These are phyloP conservation scores for Helicoverpa assulta DNA, from an alignment of 2,888 invertebrate genomes.

Conservation along the genomic window DNA sequence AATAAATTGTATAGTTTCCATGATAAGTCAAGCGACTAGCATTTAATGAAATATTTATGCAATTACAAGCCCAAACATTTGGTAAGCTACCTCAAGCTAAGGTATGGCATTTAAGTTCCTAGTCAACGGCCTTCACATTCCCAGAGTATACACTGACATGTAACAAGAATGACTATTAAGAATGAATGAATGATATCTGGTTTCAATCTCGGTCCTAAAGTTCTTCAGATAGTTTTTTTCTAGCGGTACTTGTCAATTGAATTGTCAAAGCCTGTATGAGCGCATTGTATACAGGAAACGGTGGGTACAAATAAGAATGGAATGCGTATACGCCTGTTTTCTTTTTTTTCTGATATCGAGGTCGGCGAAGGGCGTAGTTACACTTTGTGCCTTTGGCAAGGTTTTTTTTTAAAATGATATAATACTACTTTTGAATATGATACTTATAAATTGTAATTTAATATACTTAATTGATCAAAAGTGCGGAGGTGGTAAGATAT, in stretches of 20 bases:
- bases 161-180: conserved; percentile 47
- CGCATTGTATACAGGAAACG: conserved; percentile 17
- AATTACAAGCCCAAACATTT: conserved; percentile 26
- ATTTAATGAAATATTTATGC: conserved; percentile 7
- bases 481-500: neutral
- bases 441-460: conserved; percentile 12
- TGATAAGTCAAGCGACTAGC: neutral
- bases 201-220: conserved; percentile 33
- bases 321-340: conserved; percentile 15
- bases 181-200: conserved; percentile 53
- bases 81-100: conserved; percentile 43
- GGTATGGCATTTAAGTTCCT: conserved; percentile 66
- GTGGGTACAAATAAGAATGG: conserved; percentile 20
- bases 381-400: conserved; percentile 35
- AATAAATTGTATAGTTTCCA: no score
- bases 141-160: conserved; percentile 61
- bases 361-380: conserved; percentile 38
- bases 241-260: conserved; percentile 27
- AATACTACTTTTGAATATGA: neutral
- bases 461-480: neutral
- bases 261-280: conserved; percentile 20
- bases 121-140: conserved; percentile 68
- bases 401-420: conserved; percentile 19
- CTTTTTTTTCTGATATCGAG: conserved; percentile 21
- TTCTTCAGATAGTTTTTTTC: conserved; percentile 4